These are phyloP conservation scores for Dryobota labecula DNA, from an alignment of 2,888 invertebrate species.

Conservation along the genomic window DNA sequence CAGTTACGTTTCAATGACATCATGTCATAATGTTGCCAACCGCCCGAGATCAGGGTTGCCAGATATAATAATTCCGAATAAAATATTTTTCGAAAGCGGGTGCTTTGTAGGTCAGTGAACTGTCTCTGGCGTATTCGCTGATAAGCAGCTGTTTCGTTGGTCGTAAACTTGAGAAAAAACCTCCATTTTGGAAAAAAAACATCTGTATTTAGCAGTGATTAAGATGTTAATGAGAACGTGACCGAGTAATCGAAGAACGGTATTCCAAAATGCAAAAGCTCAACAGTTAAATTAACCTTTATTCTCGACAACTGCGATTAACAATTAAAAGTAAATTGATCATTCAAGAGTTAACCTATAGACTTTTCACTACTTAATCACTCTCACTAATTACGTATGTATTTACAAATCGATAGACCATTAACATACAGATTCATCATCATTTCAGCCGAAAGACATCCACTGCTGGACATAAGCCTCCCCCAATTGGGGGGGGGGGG, in stretches of 20 bases:
- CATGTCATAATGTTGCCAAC: constrained; percentile 64
- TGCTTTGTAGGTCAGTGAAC: constrained; percentile 53
- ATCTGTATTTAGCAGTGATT: not conserved
- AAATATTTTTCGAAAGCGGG: constrained; percentile 48
- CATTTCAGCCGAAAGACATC: no score
- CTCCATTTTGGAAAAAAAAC: not conserved
- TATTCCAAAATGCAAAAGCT: constrained; percentile 18
- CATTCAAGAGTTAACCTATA: not conserved
- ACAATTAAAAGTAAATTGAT: constrained; percentile 22
- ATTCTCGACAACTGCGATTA: not conserved
- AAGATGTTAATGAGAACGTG: not conserved
- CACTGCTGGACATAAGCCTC: no score
- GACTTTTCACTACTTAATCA: constrained; percentile 31
- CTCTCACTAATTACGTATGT: constrained; percentile 7
- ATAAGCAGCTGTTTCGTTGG: constrained; percentile 23
- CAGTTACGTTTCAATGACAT: constrained; percentile 64
- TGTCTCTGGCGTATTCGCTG: constrained; percentile 18
- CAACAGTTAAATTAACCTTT: not conserved
- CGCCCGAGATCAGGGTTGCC: constrained; percentile 57
- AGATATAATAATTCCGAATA: constrained; percentile 53
- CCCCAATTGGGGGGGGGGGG: no score
- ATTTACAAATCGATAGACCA: constrained; percentile 9
- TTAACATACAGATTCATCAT: not conserved
- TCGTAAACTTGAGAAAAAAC: not conserved
- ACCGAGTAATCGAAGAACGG: not conserved